Evolutionary conservation across 2,888 invertebrate species (phyloP), one percentile per base, ranked within the genome.

Genomic region (Sericinus montela): DNA sequence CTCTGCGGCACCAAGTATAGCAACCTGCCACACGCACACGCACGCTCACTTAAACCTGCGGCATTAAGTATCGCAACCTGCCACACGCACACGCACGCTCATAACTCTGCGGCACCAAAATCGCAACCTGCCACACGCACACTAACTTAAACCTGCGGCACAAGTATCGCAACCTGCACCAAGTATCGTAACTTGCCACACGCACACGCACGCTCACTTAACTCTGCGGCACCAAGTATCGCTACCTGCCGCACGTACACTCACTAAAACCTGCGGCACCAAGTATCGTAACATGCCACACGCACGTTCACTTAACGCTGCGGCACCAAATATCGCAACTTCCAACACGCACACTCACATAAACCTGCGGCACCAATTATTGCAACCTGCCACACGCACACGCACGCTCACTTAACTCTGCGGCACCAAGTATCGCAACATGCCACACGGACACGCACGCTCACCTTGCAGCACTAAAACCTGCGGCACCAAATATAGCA

Each of bases 241-340:
- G 92, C 91, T 77, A 98, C 91, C 0, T 96, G 77, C 1, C 92
- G 88, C 0, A 95, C 72, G 29, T 95, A 92, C n/a, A n/a, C n/a
- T n/a, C n/a, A n/a, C 90, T n/a, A n/a, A n/a, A n/a, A n/a, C n/a
- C n/a, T n/a, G n/a, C n/a, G n/a, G n/a, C n/a, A n/a, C n/a, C n/a
- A n/a, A n/a, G 83, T 0, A 80, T 67, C 55, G 92, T 91, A 77
- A 98, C 91, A 0, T 96, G 77, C 1, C 92, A 88, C 0, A 95
- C 72, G 29, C 95, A 92, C n/a, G n/a, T n/a, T n/a, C n/a, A n/a
- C 90, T n/a, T n/a, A n/a, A n/a, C n/a, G n/a, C n/a, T n/a, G n/a
- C n/a, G n/a, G n/a, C n/a, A n/a, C n/a, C n/a, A n/a, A n/a, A 83
- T 0, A 80, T 67, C 55, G 92, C 91, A 77, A 98, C 91, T 0